Evolutionary conservation across 1,140 invertebrate species (phyloP), one percentile per base, ranked within the genome.

Genomic region (Brachionus rotundiformis): DNA sequence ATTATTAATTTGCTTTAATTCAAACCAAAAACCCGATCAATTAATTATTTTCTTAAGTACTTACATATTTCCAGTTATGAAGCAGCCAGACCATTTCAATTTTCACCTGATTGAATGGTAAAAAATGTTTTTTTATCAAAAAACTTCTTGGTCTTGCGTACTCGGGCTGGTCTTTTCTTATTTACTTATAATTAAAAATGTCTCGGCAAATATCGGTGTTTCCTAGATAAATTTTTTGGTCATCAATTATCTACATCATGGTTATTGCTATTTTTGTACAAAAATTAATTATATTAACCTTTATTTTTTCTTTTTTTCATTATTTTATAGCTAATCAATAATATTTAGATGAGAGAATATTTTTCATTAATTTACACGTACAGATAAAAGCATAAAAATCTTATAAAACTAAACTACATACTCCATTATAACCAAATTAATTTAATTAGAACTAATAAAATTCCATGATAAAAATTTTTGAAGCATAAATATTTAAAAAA

Each of bases 41-140:
- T 54, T 54, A 54, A 8, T 54, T 54, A 19, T 19, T 54, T 7
- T 54, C 16, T 25, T 7, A 54, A 54, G 19, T 6, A 54, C 47
- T 54, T 54, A 54, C 47, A 54, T 54, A 54, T 54, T 54, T 54
- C 47, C 47, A 54, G 47, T 54, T 19, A 16, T 25, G 47, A 54
- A 54, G 47, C 16, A 54, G n/a, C 47, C 47, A 54, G 19, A 54
- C 47, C 47, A 54, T 54, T 54, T 8, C 2, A 6, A 19, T 23
- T 54, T 54, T 23, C 47, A 54, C 47, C 47, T 54, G 47, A 54
- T 54, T 2, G 19, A n/a, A n/a, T n/a, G n/a, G n/a, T n/a, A n/a
- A n/a, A n/a, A n/a, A n/a, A n/a, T n/a, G n/a, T n/a, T n/a, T n/a
- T n/a, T n/a, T n/a, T n/a, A n/a, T n/a, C n/a, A n/a, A n/a, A n/a